Evolutionary conservation across 2,797 vertebrate genomes (phyloP).

Genomic region (Ctenopoma kingsleyae): DNA sequence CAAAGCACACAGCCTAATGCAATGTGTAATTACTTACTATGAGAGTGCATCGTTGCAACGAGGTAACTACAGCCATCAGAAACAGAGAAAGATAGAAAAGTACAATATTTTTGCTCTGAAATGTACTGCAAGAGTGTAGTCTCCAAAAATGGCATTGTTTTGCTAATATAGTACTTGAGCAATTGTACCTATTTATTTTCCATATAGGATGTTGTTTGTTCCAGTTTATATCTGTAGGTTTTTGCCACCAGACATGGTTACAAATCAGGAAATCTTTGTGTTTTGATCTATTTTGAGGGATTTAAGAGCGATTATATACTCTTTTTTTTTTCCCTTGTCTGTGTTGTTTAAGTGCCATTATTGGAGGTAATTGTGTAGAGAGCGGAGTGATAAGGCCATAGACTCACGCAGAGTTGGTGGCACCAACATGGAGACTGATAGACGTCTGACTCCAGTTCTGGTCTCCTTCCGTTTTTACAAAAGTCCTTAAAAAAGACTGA

Average conservation of each 20-base stretch:
- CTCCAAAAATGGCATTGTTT: background rate
- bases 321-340: constrained; percentile 55
- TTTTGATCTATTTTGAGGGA: constrained; percentile 33
- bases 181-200: background rate
- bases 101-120: background rate
- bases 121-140: background rate
- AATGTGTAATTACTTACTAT: background rate
- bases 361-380: constrained; percentile 70
- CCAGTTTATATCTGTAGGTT: background rate
- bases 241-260: background rate
- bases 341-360: constrained; percentile 57
- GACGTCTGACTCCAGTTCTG: constrained; percentile 45
- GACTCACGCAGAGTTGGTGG: constrained; percentile 64
- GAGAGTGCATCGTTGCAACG: background rate
- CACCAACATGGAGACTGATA: constrained; percentile 42
- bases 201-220: background rate
- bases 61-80: background rate
- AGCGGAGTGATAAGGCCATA: constrained; percentile 59
- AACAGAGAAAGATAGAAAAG: background rate
- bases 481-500: constrained; percentile 54
- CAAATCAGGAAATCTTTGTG: constrained; percentile 9
- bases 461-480: constrained; percentile 58
- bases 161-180: background rate
- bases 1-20: background rate
- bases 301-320: constrained; percentile 31